phyloP scores from a whole-genome alignment of 2,113 vertebrate species.

The Craseonycteris thonglongyai region DNA sequence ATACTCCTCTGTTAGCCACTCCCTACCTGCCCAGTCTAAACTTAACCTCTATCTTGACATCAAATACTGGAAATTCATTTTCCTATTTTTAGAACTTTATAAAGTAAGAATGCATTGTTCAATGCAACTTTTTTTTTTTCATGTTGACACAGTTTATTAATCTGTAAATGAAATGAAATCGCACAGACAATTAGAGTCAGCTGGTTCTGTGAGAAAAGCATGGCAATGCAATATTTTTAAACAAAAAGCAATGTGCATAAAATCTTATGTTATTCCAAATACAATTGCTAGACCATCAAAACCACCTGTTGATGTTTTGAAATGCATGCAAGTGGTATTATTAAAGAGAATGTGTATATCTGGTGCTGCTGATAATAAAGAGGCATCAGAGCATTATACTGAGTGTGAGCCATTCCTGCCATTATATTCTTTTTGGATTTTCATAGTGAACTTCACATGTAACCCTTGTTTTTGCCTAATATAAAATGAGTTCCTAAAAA shows the following conservation, averaged over 20 bases:
- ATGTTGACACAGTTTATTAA: no score
- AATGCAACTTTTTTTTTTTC: not conserved
- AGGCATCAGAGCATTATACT: not conserved
- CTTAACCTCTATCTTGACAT: not conserved
- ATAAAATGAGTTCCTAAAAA: not conserved
- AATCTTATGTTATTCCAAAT: not conserved
- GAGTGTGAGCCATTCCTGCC: not conserved
- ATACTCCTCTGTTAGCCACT: not conserved
- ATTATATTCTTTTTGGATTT: not conserved
- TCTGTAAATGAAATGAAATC: no score
- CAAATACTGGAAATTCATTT: not conserved
- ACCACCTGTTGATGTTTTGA: not conserved
- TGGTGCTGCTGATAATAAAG: not conserved
- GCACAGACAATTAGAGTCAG: no score
- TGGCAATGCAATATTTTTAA: not conserved
- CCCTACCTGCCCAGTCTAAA: not conserved
- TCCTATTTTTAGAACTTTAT: constrained; percentile 22
- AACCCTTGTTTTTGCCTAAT: not conserved
- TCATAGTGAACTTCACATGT: not conserved
- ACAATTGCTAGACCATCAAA: not conserved
- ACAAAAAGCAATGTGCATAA: not conserved
- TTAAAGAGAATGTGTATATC: not conserved
- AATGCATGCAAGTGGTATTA: not conserved
- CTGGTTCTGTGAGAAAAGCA: no score
- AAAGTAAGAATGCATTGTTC: not conserved